Percentiles rank a stretch among this genome's conserved stretches.
Evolutionary conservation across 2,888 invertebrate species (phyloP).

Genomic region (Cinara cedri): DNA sequence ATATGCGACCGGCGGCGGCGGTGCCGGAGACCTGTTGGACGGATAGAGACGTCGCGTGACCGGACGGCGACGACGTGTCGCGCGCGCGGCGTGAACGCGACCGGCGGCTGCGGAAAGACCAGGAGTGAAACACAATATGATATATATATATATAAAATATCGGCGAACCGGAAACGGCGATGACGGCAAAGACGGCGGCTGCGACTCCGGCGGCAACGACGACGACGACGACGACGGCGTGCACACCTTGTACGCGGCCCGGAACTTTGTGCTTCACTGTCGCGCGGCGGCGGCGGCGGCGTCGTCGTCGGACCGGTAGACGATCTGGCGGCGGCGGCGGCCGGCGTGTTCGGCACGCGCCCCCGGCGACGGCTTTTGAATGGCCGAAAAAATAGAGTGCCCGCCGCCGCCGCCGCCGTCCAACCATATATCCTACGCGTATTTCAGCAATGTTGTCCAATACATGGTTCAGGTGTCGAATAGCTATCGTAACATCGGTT

Average conservation of each 20-base stretch:
- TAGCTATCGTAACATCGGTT: no score
- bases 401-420: no score
- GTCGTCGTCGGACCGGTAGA: conserved; percentile 32
- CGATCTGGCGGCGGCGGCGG: conserved; percentile 41
- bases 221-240: conserved; percentile 1
- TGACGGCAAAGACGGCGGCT: neutral
- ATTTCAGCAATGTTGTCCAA: no score
- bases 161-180: no score
- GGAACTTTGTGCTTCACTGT: conserved; percentile 54
- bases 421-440: no score
- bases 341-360: conserved; percentile 3
- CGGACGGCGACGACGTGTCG: neutral
- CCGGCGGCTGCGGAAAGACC: neutral
- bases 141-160: no score
- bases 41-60: neutral
- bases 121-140: no score
- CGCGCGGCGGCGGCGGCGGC: conserved; percentile 26
- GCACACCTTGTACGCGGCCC: conserved; percentile 46
- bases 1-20: neutral
- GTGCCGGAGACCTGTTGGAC: conserved; percentile 16
- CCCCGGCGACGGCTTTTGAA: neutral
- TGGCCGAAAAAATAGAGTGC: no score
- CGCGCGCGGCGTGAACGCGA: neutral
- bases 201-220: neutral
- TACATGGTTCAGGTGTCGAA: no score